These are phyloP conservation scores for Schlechtendalia chinensis DNA, from an alignment of 1,140 invertebrate genomes.

Conservation along the genomic window DNA sequence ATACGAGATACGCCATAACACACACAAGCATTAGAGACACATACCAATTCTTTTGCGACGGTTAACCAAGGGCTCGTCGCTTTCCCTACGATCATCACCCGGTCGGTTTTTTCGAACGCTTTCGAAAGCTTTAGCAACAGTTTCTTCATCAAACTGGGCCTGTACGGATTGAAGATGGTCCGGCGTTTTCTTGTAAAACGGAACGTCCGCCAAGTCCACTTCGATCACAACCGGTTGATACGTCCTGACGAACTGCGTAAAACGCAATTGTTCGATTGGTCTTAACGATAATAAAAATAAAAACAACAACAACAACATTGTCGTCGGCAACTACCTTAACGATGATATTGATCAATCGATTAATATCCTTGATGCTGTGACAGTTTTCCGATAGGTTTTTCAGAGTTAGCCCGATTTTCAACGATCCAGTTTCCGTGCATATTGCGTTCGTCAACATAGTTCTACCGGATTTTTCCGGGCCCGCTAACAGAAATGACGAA, in stretches of 20 bases:
- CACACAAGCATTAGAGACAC: too few relatives aligned
- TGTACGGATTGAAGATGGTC: conserved; percentile 7
- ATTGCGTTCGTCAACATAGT: conserved; percentile 14
- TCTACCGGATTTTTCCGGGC: conserved; percentile 15
- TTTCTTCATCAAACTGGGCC: neutral
- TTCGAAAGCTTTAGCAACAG: conserved; percentile 6
- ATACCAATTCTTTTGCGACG: neutral
- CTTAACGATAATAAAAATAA: neutral
- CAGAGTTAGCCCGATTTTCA: conserved; percentile 2
- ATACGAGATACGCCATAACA: too few relatives aligned
- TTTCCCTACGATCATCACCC: conserved; percentile 15
- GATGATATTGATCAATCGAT: neutral
- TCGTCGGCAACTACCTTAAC: neutral
- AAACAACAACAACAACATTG: too few relatives aligned
- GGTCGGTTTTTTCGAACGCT: neutral
- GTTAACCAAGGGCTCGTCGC: conserved; percentile 6
- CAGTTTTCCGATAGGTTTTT: conserved; percentile 25
- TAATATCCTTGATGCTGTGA: neutral
- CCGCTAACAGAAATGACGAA: conserved; percentile 4
- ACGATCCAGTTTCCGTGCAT: conserved; percentile 19
- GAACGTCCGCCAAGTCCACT: conserved; percentile 9
- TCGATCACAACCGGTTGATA: conserved; percentile 29
- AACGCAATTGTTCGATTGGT: neutral
- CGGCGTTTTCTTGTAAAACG: conserved; percentile 31
- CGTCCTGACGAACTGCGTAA: neutral